Percentiles rank a stretch among this genome's conserved stretches.
Evolutionary conservation across 1,140 invertebrate species (phyloP).

Genomic region (Drosophila ogumai): DNA sequence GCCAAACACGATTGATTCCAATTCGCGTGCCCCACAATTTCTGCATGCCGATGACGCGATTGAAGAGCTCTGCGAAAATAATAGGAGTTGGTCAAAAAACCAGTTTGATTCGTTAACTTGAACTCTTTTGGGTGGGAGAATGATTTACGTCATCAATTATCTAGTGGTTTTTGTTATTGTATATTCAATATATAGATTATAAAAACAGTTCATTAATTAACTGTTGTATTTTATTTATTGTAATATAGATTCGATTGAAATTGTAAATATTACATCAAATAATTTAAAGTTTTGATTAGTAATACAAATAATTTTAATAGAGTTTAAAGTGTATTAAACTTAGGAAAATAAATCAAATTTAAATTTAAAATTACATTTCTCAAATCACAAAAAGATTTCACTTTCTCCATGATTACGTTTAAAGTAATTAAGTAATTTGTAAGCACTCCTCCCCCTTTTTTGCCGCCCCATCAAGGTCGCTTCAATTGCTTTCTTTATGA

Average conservation of each 20-base stretch:
- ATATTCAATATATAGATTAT: too few species aligned
- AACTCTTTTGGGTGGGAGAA: conserved; percentile 47
- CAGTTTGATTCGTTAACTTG: conserved; percentile 38
- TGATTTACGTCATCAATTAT: conserved; percentile 55
- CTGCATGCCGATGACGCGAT: conserved; percentile 85
- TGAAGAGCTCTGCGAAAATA: conserved; percentile 85
- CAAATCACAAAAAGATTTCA: background rate
- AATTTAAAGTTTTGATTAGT: conserved; percentile 14
- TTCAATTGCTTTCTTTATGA: conserved; percentile 64
- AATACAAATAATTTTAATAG: background rate
- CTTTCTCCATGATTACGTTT: background rate
- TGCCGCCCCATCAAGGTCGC: conserved; percentile 40
- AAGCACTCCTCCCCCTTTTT: background rate
- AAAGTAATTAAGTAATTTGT: conserved; percentile 5
- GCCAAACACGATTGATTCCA: conserved; percentile 86
- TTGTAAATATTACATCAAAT: background rate
- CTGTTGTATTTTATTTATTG: background rate
- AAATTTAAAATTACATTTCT: background rate
- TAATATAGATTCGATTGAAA: too few species aligned
- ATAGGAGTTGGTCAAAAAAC: conserved; percentile 40
- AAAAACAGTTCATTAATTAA: background rate
- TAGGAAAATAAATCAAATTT: background rate
- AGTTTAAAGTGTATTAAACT: too few species aligned
- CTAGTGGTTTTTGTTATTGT: background rate
- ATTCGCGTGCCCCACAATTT: conserved; percentile 85